These are phyloP conservation scores for Macrochelys suwanniensis DNA, from an alignment of 2,797 vertebrate genomes.

Conservation along the genomic window DNA sequence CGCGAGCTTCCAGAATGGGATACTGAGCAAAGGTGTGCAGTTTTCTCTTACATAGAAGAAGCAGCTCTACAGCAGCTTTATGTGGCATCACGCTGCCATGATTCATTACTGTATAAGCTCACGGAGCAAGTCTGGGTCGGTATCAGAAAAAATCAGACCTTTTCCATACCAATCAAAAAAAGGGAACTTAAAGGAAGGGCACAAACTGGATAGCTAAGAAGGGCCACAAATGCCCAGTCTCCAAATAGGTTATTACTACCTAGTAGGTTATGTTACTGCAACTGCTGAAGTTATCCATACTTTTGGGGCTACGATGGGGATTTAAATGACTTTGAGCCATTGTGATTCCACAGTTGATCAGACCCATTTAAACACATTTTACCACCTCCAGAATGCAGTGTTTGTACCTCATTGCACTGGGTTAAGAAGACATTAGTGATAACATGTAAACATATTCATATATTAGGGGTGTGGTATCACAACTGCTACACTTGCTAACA, in stretches of 20 bases:
- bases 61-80: background rate
- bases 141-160: conserved; percentile 31
- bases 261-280: background rate
- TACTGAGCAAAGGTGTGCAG: background rate
- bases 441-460: background rate
- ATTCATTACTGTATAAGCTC: background rate
- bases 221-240: background rate
- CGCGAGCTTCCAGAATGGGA: background rate
- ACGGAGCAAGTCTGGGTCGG: background rate
- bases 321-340: background rate
- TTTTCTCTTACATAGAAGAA: conserved; percentile 9
- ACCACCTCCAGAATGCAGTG: background rate
- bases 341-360: background rate
- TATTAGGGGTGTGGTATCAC: background rate
- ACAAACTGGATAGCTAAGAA: background rate
- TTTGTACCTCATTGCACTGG: background rate
- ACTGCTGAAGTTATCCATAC: background rate
- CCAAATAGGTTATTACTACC: background rate
- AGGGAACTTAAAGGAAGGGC: background rate
- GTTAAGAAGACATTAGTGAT: background rate
- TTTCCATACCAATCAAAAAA: background rate
- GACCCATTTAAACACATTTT: background rate
- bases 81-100: rapidly evolving
- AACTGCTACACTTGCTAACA: background rate
- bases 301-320: background rate